These are phyloP conservation scores for Euzetes globulus DNA, from an alignment of 2,888 invertebrate species.

Conservation along the genomic window DNA sequence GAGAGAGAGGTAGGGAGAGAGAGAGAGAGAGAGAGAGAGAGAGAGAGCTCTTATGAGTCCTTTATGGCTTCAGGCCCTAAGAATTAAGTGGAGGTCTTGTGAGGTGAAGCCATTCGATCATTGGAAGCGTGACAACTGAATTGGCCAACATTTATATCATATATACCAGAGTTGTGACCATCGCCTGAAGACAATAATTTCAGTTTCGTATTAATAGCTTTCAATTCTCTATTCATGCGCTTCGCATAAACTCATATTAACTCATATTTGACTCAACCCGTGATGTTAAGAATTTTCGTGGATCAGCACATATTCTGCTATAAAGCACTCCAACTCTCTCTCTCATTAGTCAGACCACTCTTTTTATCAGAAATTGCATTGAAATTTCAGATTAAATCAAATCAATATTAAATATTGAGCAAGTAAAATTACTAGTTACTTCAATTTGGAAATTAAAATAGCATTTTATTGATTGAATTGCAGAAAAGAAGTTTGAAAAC, in stretches of 20 bases:
- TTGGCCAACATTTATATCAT: conserved; percentile 21
- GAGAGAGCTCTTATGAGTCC: neutral
- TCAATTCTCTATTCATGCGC: conserved; percentile 13
- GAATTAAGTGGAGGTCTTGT: neutral
- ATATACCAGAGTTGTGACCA: conserved; percentile 20
- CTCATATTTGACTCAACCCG: neutral
- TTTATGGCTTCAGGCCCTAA: neutral
- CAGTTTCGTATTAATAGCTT: conserved; percentile 9
- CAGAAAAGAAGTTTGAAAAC: too few species aligned
- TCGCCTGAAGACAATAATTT: conserved; percentile 22
- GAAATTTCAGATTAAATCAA: too few species aligned
- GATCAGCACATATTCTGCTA: too few species aligned
- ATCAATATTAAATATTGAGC: too few species aligned
- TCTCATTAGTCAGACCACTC: too few species aligned
- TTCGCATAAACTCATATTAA: neutral
- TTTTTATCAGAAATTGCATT: too few species aligned
- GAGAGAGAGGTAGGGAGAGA: conserved; percentile 11
- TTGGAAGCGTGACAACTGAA: conserved; percentile 25
- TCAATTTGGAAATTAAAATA: too few species aligned
- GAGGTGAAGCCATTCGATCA: conserved; percentile 14
- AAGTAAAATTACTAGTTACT: too few species aligned
- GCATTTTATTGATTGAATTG: too few species aligned
- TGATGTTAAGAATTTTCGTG: neutral
- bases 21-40: conserved; percentile 11
- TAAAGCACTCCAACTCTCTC: too few species aligned